Conservation (phyloP, 1,140 invertebrate genomes). For the Tribolium castaneum region DNA sequence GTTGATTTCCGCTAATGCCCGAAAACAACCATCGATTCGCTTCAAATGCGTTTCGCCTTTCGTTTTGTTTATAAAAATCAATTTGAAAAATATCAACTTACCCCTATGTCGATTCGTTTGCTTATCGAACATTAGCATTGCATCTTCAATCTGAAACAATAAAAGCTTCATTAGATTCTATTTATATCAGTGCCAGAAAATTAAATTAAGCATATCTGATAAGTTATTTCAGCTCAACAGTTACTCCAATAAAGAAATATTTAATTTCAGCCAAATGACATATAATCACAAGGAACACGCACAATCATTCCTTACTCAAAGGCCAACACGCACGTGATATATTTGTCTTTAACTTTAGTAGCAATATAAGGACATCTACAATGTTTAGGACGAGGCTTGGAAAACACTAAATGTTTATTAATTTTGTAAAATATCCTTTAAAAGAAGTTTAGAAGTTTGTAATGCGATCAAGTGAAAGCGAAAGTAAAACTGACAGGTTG, state of each 20-base stretch:
- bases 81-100: constrained; percentile 70
- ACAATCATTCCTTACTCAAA: not conserved
- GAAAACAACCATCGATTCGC: constrained; percentile 25
- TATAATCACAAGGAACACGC: not conserved
- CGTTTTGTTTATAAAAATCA: no score
- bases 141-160: constrained; percentile 97
- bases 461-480: not conserved
- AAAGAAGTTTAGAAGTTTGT: not conserved
- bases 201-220: not conserved
- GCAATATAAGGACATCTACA: no score
- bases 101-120: constrained; percentile 99
- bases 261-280: not conserved
- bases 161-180: not conserved
- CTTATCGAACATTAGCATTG: constrained; percentile 99
- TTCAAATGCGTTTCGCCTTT: not conserved
- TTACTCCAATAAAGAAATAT: not conserved
- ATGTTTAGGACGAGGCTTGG: not conserved
- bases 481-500: not conserved
- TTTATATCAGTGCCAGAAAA: not conserved
- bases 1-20: constrained; percentile 32
- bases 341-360: not conserved
- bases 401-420: not conserved
- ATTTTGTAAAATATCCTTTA: not conserved
- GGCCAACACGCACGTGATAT: not conserved
- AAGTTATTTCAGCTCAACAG: not conserved